A percentile compares a stretch with the other conserved stretches of the same genome.
Conservation (phyloP, 2,888 invertebrate genomes). For the Scaptodrosophila latifasciaeformis region DNA sequence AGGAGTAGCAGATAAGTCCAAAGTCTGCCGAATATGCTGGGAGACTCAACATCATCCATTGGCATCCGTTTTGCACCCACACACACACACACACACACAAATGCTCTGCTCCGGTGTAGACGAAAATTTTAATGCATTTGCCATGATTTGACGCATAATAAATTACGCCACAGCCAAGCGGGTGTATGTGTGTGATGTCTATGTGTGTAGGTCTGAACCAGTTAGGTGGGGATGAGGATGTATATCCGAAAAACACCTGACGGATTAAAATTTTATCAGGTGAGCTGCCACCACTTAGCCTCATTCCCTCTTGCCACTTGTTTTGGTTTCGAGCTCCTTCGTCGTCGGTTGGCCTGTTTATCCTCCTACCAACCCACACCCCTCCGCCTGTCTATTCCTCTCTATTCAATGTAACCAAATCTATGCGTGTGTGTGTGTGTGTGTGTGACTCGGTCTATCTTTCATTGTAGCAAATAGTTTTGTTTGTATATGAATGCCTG, state of each 20-base stretch:
- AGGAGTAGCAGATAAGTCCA: no score
- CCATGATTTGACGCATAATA: slow-evolving; percentile 60
- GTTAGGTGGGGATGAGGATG: slow-evolving; percentile 23
- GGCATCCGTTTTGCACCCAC: slow-evolving; percentile 9
- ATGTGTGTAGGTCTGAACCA: slow-evolving; percentile 19
- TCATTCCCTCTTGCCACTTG: background rate
- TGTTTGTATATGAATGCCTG: slow-evolving; percentile 29
- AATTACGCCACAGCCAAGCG: slow-evolving; percentile 31
- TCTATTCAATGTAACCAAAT: background rate
- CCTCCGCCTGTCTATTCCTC: background rate
- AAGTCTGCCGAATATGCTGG: no score
- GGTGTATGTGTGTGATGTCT: slow-evolving; percentile 12
- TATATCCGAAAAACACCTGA: slow-evolving; percentile 45
- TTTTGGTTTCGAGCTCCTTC: background rate
- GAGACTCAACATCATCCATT: no score
- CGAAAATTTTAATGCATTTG: slow-evolving; percentile 58
- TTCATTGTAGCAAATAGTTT: slow-evolving; percentile 42
- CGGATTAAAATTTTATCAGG: slow-evolving; percentile 56
- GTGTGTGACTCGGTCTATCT: background rate
- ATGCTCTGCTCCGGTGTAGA: slow-evolving; percentile 52
- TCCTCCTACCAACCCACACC: no score
- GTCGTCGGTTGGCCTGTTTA: no score
- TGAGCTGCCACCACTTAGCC: slow-evolving; percentile 31
- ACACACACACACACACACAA: slow-evolving; percentile 40
- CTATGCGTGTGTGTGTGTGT: slow-evolving; percentile 3